A percentile compares a stretch with the other conserved stretches of the same genome.
phyloP scores from a whole-genome alignment of 2,888 invertebrate species.

The Coenonympha arcania region DNA sequence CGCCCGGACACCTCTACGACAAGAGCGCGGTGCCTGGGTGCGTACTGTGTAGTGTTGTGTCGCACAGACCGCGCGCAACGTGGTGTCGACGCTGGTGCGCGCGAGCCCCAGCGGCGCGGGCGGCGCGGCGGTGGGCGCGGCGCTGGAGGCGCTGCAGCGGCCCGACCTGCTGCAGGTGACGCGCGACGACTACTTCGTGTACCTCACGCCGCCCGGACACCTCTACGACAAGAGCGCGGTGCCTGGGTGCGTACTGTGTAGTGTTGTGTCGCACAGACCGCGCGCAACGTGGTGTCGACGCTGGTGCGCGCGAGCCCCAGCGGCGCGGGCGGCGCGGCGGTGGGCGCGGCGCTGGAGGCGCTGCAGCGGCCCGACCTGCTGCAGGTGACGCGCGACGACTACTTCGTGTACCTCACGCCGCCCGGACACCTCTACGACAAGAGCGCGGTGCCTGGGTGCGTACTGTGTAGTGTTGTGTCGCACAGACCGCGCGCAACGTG shows the following conservation, averaged over 20 bases:
- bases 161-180: constrained; percentile 80
- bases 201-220: constrained; percentile 88
- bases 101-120: constrained; percentile 78
- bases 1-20: constrained; percentile 93
- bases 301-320: constrained; percentile 79
- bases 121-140: constrained; percentile 75
- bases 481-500: constrained; percentile 29
- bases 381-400: constrained; percentile 79
- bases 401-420: constrained; percentile 79
- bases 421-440: constrained; percentile 94
- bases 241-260: constrained; percentile 60
- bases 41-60: too few species aligned
- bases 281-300: constrained; percentile 71
- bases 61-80: constrained; percentile 27
- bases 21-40: constrained; percentile 76
- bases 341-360: constrained; percentile 74
- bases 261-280: constrained; percentile 29
- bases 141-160: constrained; percentile 76
- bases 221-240: constrained; percentile 87
- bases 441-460: constrained; percentile 69
- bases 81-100: constrained; percentile 79
- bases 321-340: constrained; percentile 76
- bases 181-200: constrained; percentile 74
- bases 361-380: constrained; percentile 79
- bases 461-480: too few species aligned